These are phyloP conservation scores for Bombus picipes DNA, from an alignment of 1,140 invertebrate species.

Conservation along the genomic window DNA sequence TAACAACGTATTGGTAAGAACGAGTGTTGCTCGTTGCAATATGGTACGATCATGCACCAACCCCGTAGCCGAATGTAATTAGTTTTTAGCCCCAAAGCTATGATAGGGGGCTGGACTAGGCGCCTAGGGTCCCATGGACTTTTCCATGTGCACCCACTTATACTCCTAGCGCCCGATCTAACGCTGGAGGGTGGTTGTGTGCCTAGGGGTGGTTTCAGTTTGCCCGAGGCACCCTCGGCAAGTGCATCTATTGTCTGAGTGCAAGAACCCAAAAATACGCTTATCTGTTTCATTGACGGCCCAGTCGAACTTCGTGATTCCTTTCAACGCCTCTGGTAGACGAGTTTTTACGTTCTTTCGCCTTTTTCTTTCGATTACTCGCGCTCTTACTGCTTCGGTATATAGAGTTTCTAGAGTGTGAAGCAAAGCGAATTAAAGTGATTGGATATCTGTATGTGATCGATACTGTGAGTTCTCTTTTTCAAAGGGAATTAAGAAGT, in stretches of 20 bases:
- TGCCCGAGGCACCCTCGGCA: constrained; percentile 75
- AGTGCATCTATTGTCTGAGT: constrained; percentile 78
- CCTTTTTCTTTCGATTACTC: not conserved
- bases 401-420: not conserved
- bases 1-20: constrained; percentile 63
- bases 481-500: not conserved
- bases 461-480: not conserved
- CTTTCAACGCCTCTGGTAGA: not conserved
- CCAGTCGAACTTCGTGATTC: constrained; percentile 45
- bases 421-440: not conserved
- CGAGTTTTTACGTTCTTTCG: not conserved
- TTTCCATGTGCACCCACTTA: constrained; percentile 50
- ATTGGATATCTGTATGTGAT: not conserved
- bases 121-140: constrained; percentile 55
- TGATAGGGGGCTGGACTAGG: constrained; percentile 72
- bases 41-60: constrained; percentile 71
- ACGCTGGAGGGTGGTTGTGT: constrained; percentile 58
- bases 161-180: constrained; percentile 45
- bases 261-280: constrained; percentile 77
- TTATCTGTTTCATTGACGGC: constrained; percentile 55
- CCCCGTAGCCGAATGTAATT: constrained; percentile 78
- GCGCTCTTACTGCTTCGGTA: not conserved
- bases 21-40: constrained; percentile 72
- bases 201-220: constrained; percentile 75
- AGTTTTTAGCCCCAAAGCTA: constrained; percentile 78